Evolutionary conservation across 2,113 vertebrate species (phyloP).

Genomic region (Pollachius pollachius): DNA sequence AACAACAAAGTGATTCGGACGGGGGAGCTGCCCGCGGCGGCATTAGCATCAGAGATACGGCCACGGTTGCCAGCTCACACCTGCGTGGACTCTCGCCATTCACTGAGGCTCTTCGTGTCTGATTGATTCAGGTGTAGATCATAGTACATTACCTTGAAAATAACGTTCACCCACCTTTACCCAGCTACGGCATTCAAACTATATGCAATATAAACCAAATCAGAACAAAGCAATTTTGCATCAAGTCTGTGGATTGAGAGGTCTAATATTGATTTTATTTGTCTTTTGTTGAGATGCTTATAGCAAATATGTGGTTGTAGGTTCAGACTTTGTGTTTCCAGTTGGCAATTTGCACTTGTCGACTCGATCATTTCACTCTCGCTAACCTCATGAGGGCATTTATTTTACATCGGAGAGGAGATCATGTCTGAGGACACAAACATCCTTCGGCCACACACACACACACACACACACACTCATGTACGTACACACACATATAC

Average conservation of each 20-base stretch:
- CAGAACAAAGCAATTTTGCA: too few relatives aligned
- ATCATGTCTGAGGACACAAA: conserved; percentile 21
- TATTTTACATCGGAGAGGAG: conserved; percentile 21
- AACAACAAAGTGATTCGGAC: too few relatives aligned
- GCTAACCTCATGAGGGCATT: conserved; percentile 22
- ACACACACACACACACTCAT: conserved; percentile 15
- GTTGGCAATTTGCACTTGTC: conserved; percentile 13
- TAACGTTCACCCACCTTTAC: too few relatives aligned
- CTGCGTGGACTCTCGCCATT: too few relatives aligned
- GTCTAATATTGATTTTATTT: conserved; percentile 13
- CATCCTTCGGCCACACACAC: conserved; percentile 16
- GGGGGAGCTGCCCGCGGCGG: too few relatives aligned
- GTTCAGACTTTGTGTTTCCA: conserved; percentile 4
- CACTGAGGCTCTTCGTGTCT: too few relatives aligned
- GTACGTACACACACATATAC: conserved; percentile 1
- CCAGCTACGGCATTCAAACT: too few relatives aligned
- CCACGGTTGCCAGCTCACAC: too few relatives aligned
- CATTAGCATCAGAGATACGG: too few relatives aligned
- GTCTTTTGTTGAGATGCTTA: not conserved
- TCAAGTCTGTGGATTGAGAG: not conserved
- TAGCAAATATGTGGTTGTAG: not conserved
- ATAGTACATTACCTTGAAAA: too few relatives aligned
- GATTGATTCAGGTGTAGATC: too few relatives aligned
- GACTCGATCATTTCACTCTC: conserved; percentile 31
- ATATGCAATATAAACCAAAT: too few relatives aligned